phyloP scores from a whole-genome alignment of 2,797 vertebrate species.

The Picus viridis region DNA sequence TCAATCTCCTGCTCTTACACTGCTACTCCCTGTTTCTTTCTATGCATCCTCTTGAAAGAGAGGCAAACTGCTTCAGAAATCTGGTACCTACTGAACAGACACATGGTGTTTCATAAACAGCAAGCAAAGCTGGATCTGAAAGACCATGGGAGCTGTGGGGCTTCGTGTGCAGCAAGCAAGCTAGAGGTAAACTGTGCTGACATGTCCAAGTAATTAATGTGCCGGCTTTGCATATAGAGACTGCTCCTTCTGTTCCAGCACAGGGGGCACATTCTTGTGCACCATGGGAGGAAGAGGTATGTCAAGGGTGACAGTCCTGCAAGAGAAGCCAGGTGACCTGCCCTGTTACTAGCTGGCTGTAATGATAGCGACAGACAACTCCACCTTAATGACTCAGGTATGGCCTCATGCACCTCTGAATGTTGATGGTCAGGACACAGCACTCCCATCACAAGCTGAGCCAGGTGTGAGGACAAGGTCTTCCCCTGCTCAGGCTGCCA shows the following conservation, averaged over 20 bases:
- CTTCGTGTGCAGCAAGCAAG: not conserved
- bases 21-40: not conserved
- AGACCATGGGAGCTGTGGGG: not conserved
- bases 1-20: not conserved
- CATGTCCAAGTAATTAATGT: not conserved
- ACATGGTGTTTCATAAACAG: not conserved
- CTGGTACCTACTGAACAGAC: not conserved
- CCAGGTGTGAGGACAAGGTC: not conserved
- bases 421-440: not conserved
- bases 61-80: not conserved
- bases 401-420: not conserved
- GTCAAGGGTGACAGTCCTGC: not conserved
- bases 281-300: not conserved
- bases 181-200: not conserved
- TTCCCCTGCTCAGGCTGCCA: not conserved
- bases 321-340: not conserved
- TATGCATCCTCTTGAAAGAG: not conserved
- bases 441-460: not conserved
- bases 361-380: not conserved
- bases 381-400: not conserved
- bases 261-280: not conserved
- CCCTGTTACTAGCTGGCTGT: conserved; percentile 1
- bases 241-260: not conserved
- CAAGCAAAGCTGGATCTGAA: not conserved
- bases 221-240: not conserved